phyloP scores from a whole-genome alignment of 1,140 invertebrate genomes.

The Coboldia fuscipes region DNA sequence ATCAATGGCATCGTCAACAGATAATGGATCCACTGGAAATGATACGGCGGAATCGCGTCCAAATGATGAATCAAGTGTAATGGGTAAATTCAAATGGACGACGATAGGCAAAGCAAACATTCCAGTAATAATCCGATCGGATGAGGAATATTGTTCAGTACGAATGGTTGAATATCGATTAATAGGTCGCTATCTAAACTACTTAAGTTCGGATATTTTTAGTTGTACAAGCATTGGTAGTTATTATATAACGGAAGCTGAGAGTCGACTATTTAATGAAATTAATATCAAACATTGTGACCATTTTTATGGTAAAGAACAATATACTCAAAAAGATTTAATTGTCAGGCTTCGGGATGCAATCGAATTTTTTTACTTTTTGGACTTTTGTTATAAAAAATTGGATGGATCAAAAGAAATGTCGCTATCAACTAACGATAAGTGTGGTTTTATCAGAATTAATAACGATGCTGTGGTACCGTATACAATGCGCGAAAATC shows the following conservation, averaged over 20 bases:
- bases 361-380: conserved; percentile 74
- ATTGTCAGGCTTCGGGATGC: conserved; percentile 74
- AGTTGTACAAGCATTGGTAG: conserved; percentile 74
- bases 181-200: conserved; percentile 64
- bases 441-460: conserved; percentile 83
- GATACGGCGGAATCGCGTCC: conserved; percentile 14
- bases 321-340: conserved; percentile 76
- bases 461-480: conserved; percentile 88
- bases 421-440: no score
- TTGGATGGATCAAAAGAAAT: conserved; percentile 37
- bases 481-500: conserved; percentile 61
- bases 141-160: conserved; percentile 75
- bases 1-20: conserved; percentile 2
- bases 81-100: conserved; percentile 77
- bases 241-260: conserved; percentile 80
- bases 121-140: conserved; percentile 64
- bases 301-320: conserved; percentile 65
- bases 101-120: conserved; percentile 65
- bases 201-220: conserved; percentile 63
- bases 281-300: conserved; percentile 88
- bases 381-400: conserved; percentile 72
- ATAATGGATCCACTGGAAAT: not conserved
- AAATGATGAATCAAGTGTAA: conserved; percentile 55
- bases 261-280: conserved; percentile 76
- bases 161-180: conserved; percentile 76